phyloP scores from a whole-genome alignment of 2,797 vertebrate genomes.

The Hirundo rustica region DNA sequence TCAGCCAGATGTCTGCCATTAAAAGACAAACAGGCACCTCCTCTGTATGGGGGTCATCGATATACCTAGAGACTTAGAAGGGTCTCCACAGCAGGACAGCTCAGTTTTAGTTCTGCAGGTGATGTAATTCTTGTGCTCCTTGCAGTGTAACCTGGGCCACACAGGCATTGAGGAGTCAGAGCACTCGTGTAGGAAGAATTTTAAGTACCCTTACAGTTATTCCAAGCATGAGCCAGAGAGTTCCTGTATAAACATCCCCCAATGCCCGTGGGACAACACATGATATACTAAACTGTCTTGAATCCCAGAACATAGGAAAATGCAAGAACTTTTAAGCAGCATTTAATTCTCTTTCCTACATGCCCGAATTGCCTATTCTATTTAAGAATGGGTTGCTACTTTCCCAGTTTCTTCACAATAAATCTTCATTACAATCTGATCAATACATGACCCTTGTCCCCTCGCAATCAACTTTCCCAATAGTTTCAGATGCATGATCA shows the following conservation, averaged over 20 bases:
- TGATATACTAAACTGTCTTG: neutral
- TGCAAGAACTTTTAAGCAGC: neutral
- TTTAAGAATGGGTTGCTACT: neutral
- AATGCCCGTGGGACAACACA: neutral
- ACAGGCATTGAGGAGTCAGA: neutral
- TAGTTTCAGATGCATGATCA: neutral
- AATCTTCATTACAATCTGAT: conserved; percentile 32
- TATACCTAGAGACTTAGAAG: neutral
- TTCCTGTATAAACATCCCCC: neutral
- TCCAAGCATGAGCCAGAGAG: neutral
- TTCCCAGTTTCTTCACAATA: neutral
- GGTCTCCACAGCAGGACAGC: neutral
- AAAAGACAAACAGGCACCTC: neutral
- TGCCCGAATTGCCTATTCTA: neutral
- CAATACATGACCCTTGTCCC: neutral
- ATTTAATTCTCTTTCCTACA: neutral
- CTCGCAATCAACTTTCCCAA: neutral
- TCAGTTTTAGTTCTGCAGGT: neutral
- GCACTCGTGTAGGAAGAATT: neutral
- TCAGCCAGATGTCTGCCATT: neutral
- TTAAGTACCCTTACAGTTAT: neutral
- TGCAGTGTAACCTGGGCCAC: neutral
- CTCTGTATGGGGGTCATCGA: fast-evolving
- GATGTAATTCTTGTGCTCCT: neutral
- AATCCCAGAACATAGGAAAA: neutral